Base-by-base conservation (phyloP, 2,797 vertebrate species). In the Okamejei kenojei region DNA sequence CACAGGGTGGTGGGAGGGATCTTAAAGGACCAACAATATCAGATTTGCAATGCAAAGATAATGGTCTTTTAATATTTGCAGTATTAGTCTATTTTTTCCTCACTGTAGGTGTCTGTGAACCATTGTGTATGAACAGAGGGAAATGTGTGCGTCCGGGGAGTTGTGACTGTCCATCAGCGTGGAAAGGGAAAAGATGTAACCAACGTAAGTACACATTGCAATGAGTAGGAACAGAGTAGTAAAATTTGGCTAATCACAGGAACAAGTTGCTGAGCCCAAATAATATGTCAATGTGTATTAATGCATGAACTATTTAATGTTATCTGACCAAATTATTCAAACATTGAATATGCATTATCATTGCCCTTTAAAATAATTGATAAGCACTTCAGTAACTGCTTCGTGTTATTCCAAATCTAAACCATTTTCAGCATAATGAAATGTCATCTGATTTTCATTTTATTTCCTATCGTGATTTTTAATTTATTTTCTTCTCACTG, bases 91-190 rank as follows among this genome's bases (percentile, higher is more conserved):
- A 45, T 23, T 93, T 73, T 93, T n/a, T 73, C 7, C 93, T 94
- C 74, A 45, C 93, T 94, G 92, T 96, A 98, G 97, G 97, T 95
- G 95, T 98, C 93, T 98, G 97, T 78, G 95, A 97, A 63, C 96
- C 97, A 84, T 84, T 26, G 93, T 98, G 97, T 80, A 94, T 97
- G 96, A 97, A 98, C 0, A 95, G 96, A 23, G 97, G 97, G 21
- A 96, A 95, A 93, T 97, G 97, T 0, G 94, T 97, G 0, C 94
- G 93, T 4, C 97, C 97, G 9, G 95, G 96, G 0, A 93, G 96
- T 93, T 98, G 97, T 0, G 96, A 97, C 94, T 98, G 97, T 94
- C 96, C 96, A 0, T 97, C 96, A 11, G 96, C 96, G 0, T 97
- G 96, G 96, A 95, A 95, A 91, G 96, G 96, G 93, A 96, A 94